Conservation (phyloP, 2,888 invertebrate genomes). For the Brachynemurus nebulosus region DNA sequence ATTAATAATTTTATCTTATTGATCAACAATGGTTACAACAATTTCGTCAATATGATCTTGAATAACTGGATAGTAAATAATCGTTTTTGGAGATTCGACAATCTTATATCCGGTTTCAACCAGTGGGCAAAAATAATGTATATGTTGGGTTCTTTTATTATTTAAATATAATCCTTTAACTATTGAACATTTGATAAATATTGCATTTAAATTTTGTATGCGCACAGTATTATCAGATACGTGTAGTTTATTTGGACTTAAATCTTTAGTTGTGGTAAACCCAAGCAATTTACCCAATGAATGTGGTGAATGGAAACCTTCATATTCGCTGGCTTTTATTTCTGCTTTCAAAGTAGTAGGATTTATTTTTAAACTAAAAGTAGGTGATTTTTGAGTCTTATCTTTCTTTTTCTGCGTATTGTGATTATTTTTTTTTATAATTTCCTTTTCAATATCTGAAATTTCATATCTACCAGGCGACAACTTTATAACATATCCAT, state of each 20-base stretch:
- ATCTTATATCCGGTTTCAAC: slow-evolving; percentile 3
- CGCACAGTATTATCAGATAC: neutral
- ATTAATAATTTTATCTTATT: slow-evolving; percentile 5
- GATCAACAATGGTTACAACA: slow-evolving; percentile 4
- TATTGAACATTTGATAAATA: neutral
- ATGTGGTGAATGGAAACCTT: neutral
- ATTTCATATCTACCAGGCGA: slow-evolving; percentile 1
- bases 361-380: neutral
- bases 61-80: slow-evolving; percentile 8
- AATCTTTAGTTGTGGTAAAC: neutral
- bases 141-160: neutral
- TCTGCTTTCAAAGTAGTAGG: neutral
- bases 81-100: slow-evolving; percentile 6
- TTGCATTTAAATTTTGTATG: neutral
- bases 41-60: slow-evolving; percentile 5
- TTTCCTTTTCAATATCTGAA: neutral
- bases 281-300: neutral
- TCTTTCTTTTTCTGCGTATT: neutral
- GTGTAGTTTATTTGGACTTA: neutral
- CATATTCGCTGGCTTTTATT: neutral
- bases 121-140: neutral
- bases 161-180: neutral
- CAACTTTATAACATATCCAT: too few relatives aligned
- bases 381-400: neutral
- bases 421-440: slow-evolving; percentile 1